phyloP scores from a whole-genome alignment of 2,888 invertebrate genomes.

The Scelioninae gen. 2 region DNA sequence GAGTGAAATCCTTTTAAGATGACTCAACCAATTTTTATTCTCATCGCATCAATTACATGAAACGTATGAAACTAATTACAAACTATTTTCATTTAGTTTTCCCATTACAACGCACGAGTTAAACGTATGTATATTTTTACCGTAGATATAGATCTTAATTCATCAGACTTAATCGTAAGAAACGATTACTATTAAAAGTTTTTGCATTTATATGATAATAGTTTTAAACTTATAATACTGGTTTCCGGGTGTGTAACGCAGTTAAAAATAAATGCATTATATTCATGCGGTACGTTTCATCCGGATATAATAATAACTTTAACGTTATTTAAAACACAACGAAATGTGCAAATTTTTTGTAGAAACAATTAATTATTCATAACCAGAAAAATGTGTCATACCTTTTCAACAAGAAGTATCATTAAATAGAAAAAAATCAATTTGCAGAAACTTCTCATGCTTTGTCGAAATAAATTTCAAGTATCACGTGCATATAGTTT shows the following conservation, averaged over 20 bases:
- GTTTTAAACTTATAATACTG: conserved; percentile 37
- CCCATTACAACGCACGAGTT: conserved; percentile 28
- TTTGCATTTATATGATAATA: conserved; percentile 57
- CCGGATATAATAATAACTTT: conserved; percentile 3
- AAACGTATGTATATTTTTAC: conserved; percentile 39
- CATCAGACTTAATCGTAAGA: conserved; percentile 38
- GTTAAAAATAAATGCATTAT: conserved; percentile 43
- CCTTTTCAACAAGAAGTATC: too few relatives aligned
- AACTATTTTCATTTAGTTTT: conserved; percentile 45
- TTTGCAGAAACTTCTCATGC: conserved; percentile 7
- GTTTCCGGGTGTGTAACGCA: conserved; percentile 13
- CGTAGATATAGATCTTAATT: conserved; percentile 48
- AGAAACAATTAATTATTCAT: not conserved
- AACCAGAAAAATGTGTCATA: too few relatives aligned
- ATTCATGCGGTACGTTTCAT: conserved; percentile 17
- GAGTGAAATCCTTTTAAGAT: not conserved
- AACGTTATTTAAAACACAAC: too few relatives aligned
- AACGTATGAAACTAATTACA: conserved; percentile 40
- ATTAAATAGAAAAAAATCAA: not conserved
- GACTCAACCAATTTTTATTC: not conserved
- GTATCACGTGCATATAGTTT: not conserved
- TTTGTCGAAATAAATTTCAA: conserved; percentile 17
- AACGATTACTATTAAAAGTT: conserved; percentile 56
- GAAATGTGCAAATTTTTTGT: not conserved
- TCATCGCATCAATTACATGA: conserved; percentile 27